Base-by-base conservation (phyloP, 2,888 invertebrate species). In the Sussaba pulchella region DNA sequence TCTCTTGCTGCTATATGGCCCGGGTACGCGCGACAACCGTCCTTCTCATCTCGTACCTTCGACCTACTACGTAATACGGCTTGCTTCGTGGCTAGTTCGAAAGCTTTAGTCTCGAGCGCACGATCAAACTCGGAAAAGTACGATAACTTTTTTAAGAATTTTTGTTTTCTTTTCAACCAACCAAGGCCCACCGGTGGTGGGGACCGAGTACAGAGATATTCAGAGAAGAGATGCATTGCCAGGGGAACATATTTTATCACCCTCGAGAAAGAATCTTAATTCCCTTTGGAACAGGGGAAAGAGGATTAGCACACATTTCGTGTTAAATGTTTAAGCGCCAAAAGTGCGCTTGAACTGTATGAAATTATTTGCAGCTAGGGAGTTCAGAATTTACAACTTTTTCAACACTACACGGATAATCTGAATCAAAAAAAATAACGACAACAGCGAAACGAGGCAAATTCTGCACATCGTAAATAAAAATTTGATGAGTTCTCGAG, bases 81-180 rank as follows among this genome's bases (percentile, higher is more conserved):
- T 67, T 47, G 63, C 59, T 41, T 66, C 24, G 24, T 41, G 39
- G 17, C 52, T 63, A 39, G 52, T 36, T 57, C 63, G 54, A 21
- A 45, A 41, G 39, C 36, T 43, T 63, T 43, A 43, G n/a, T 17
- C 36, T 14, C 12, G 17, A 54, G 41, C 45, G 50, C 24, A 14
- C 69, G 81, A 81, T 79, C 75, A 74, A 83, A 82, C 83, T 82
- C 73, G 41, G 36, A 73, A 80, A 82, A 82, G 82, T 82, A 76
- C 79, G 82, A 83, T 82, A 83, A 84, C n/a, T 31, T 31, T 31
- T 31, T 31, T 31, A 5, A 6, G 31, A 31, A 5, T 31, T 31
- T 31, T 31, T 31, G 2, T 31, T 31, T 31, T 31, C 6, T 31
- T 31, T 31, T 31, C 31, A 31, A 31, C 31, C 4, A 5, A 6